A percentile compares a stretch with the other conserved stretches of the same genome.
Evolutionary conservation across 2,888 invertebrate species (phyloP).

Genomic region (Netelia virgata): DNA sequence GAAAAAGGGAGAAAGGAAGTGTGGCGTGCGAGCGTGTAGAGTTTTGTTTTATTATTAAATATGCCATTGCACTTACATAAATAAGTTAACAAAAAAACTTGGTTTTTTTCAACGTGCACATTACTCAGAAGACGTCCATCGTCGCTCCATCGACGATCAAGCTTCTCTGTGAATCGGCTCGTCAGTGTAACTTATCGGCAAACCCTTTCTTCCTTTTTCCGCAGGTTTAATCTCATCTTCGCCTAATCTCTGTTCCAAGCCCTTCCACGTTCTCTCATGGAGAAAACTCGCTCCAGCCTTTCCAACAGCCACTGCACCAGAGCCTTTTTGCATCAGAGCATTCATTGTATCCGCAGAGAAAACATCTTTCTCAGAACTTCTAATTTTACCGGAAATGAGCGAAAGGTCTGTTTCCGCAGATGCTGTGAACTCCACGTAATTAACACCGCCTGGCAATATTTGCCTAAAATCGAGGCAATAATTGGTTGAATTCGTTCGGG

Average conservation of each 20-base stretch:
- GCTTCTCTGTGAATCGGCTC: constrained; percentile 81
- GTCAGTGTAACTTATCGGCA: constrained; percentile 90
- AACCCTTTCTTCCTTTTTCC: constrained; percentile 91
- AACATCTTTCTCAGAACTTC: constrained; percentile 83
- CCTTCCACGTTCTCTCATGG: constrained; percentile 92
- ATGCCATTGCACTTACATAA: constrained; percentile 40
- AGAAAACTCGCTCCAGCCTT: constrained; percentile 89
- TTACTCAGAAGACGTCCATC: not conserved
- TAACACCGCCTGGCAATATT: constrained; percentile 88
- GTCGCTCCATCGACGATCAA: constrained; percentile 20
- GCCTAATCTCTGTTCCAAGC: constrained; percentile 93
- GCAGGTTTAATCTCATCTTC: constrained; percentile 89
- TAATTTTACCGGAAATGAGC: constrained; percentile 90
- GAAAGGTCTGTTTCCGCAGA: constrained; percentile 88
- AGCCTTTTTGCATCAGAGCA: constrained; percentile 74
- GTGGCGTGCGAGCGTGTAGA: not conserved
- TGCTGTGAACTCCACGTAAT: constrained; percentile 85
- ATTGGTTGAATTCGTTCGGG: constrained; percentile 86
- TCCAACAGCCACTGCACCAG: constrained; percentile 84
- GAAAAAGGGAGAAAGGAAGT: not conserved
- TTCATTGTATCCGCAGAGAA: constrained; percentile 81
- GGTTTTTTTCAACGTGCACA: not conserved
- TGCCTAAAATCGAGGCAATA: constrained; percentile 92
- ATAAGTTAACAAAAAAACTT: constrained; percentile 42
- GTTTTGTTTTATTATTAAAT: constrained; percentile 37